Evolutionary conservation across 2,888 invertebrate genomes (phyloP).

Genomic region (Microplitis deprimator): DNA sequence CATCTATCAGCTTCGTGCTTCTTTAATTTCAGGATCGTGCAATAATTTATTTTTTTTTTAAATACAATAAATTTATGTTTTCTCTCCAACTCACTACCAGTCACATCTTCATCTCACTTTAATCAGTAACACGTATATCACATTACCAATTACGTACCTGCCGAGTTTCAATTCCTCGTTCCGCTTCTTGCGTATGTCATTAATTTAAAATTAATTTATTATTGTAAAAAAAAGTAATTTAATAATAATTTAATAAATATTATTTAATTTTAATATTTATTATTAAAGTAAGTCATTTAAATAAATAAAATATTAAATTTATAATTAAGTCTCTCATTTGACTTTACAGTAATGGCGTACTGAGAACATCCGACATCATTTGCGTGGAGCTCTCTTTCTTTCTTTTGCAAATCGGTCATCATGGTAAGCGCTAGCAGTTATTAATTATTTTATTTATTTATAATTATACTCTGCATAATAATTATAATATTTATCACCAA

Average conservation of each 20-base stretch:
- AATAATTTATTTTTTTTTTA: too few relatives aligned
- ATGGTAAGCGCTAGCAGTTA: slow-evolving; percentile 67
- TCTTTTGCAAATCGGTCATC: slow-evolving; percentile 66
- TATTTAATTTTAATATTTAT: neutral
- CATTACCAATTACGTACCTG: too few relatives aligned
- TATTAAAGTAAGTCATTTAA: neutral
- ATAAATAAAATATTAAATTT: neutral
- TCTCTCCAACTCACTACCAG: too few relatives aligned
- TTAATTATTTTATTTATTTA: slow-evolving; percentile 40
- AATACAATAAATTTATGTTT: too few relatives aligned
- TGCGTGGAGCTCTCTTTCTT: slow-evolving; percentile 54
- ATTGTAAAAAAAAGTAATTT: too few relatives aligned
- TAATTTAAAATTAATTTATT: too few relatives aligned
- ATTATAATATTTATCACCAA: neutral
- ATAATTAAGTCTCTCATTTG: neutral
- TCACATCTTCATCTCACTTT: too few relatives aligned
- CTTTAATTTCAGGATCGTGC: too few relatives aligned
- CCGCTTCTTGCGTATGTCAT: too few relatives aligned
- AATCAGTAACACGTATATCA: too few relatives aligned
- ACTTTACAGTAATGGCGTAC: neutral
- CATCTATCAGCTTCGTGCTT: too few relatives aligned
- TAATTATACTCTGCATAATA: neutral
- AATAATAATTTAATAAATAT: neutral
- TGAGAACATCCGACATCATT: neutral
- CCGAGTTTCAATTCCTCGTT: too few relatives aligned